Conservation (phyloP, 2,888 invertebrate species). For the Meandrusa payeni region DNA sequence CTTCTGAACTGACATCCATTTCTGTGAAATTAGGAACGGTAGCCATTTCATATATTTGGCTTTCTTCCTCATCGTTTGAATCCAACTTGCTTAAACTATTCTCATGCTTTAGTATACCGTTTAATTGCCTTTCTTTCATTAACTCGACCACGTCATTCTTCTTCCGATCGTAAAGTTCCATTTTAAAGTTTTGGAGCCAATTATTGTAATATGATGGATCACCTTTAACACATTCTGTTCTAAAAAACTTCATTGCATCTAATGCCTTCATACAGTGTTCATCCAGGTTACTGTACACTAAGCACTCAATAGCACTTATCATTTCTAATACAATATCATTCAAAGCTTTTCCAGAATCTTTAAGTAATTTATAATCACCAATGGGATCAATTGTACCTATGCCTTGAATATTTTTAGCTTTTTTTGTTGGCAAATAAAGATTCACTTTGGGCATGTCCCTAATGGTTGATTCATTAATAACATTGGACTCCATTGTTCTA, state of each 20-base stretch:
- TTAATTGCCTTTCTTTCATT: constrained; percentile 50
- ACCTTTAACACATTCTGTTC: constrained; percentile 53
- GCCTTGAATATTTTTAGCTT: constrained; percentile 38
- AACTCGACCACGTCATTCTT: constrained; percentile 47
- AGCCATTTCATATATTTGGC: constrained; percentile 67
- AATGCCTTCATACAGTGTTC: constrained; percentile 58
- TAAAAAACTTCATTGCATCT: constrained; percentile 53
- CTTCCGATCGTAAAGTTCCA: constrained; percentile 44
- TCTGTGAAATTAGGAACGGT: constrained; percentile 59
- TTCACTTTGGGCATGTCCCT: constrained; percentile 49
- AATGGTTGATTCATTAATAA: constrained; percentile 25
- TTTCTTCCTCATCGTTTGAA: constrained; percentile 53
- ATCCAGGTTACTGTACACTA: constrained; percentile 60
- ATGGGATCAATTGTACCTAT: constrained; percentile 83
- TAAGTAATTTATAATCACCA: constrained; percentile 78
- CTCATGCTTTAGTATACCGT: constrained; percentile 59
- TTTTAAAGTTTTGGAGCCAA: constrained; percentile 63
- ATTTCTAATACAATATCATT: constrained; percentile 51
- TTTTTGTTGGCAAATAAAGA: constrained; percentile 37
- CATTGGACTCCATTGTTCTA: constrained; percentile 28
- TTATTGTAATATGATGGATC: constrained; percentile 60
- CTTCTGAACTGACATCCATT: constrained; percentile 54
- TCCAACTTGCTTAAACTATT: constrained; percentile 55
- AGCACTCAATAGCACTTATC: constrained; percentile 59
- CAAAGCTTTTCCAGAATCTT: constrained; percentile 52